Conservation (phyloP, 2,888 invertebrate genomes). For the Cynaeus angustus region DNA sequence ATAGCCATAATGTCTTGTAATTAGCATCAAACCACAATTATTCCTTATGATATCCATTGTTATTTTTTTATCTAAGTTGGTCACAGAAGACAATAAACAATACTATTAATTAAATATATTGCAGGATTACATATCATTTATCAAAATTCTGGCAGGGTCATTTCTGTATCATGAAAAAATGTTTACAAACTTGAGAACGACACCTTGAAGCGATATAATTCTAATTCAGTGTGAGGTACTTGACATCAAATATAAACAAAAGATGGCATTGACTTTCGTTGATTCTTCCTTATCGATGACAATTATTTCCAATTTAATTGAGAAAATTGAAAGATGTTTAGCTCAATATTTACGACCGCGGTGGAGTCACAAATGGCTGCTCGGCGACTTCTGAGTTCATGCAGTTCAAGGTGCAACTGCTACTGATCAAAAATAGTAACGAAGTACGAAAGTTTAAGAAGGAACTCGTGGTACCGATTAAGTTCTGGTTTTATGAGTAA, state of each 20-base stretch:
- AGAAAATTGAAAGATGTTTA: slow-evolving; percentile 18
- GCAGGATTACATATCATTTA: slow-evolving; percentile 13
- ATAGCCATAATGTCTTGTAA: too few species aligned
- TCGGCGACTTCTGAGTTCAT: slow-evolving; percentile 52
- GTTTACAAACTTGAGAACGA: slow-evolving; percentile 11
- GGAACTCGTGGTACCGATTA: not conserved
- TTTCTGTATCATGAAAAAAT: slow-evolving; percentile 5
- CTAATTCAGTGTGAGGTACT: slow-evolving; percentile 10
- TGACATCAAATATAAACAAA: slow-evolving; percentile 15
- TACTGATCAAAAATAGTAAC: slow-evolving; percentile 42
- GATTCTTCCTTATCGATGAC: slow-evolving; percentile 8
- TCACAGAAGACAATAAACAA: slow-evolving; percentile 23
- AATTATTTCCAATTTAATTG: slow-evolving; percentile 17
- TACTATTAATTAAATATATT: slow-evolving; percentile 8
- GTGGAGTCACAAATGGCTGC: slow-evolving; percentile 1
- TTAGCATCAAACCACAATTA: too few species aligned
- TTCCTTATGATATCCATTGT: too few species aligned
- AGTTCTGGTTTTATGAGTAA: not conserved
- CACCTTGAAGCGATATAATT: slow-evolving; percentile 27
- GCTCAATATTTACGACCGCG: slow-evolving; percentile 16
- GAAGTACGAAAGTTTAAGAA: not conserved
- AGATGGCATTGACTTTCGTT: not conserved
- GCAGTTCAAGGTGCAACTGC: slow-evolving; percentile 59
- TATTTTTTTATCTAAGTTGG: slow-evolving; percentile 20
- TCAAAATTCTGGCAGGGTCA: slow-evolving; percentile 21